Base-by-base conservation (phyloP, 2,888 invertebrate species). In the Belgica antarctica region DNA sequence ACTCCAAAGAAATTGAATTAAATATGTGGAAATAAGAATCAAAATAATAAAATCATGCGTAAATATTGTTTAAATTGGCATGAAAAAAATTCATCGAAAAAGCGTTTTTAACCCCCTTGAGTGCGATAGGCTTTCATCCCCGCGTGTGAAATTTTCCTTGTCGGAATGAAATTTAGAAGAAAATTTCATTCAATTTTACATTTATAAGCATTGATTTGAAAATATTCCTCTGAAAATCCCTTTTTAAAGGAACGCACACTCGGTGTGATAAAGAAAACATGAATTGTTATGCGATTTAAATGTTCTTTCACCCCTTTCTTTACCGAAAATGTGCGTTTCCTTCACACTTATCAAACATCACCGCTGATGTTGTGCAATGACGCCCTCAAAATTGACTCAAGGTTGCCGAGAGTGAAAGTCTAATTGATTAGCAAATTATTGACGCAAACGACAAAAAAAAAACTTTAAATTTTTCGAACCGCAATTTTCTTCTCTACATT, bases 41-140 rank as follows among this genome's bases (percentile, higher is more conserved):
- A 70, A 61, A 61, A 41, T 36, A 61, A 70, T 61, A 70, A 59
- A 70, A 70, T 70, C 61, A 70, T 57, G 70, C 46, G 24, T 36
- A 36, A 70, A 70, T 70, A 70, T 70, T 70, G 70, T 70, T 70
- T 70, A 70, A 70, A 70, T 70, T 70, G 70, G 70, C 70, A 61
- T 70, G 47, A 70, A 57, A 3, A 25, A 59, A 27, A 31, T 31
- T 31, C 46, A 12, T 3, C 12, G 46, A 59, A 57, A 27, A 22
- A 41, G 5, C 2, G n/a, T n/a, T 5, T 5, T 59, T 27, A n/a
- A 59, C 59, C 59, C 59, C 59, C n/a, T 59, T 24, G 25, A 24
- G 59, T 24, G 27, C 24, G 27, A 27, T 59, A 8, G 19, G 24
- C 59, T 19, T 12, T 27, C 59, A n/a, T 4, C 59, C 57, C 12